A percentile compares a stretch with the other conserved stretches of the same genome.
Conservation (phyloP, 92 coral and sea anemone genomes). For the Phymanthus crucifer region DNA sequence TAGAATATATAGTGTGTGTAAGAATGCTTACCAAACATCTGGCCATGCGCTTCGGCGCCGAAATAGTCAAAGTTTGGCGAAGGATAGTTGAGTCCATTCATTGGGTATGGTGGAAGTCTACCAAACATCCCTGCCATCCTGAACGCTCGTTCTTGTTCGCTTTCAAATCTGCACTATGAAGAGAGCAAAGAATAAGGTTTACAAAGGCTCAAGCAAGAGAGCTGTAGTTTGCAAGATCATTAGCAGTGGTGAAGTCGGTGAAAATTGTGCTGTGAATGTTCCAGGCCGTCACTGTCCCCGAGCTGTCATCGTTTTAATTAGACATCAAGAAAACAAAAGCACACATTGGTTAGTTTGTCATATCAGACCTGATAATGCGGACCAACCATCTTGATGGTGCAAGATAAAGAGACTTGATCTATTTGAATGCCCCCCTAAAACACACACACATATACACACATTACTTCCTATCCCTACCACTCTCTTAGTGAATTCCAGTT, state of each 20-base stretch:
- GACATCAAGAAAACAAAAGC: conserved; percentile 48
- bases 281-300: conserved; percentile 44
- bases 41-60: conserved; percentile 74
- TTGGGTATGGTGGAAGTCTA: conserved; percentile 84
- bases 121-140: conserved; percentile 88
- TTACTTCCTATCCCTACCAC: conserved; percentile 17
- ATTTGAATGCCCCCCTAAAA: conserved; percentile 26
- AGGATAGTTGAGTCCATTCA: conserved; percentile 75
- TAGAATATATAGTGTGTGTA: not conserved
- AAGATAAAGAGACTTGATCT: conserved; percentile 39
- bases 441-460: conserved; percentile 6
- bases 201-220: not conserved
- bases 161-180: conserved; percentile 46
- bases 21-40: conserved; percentile 49
- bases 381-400: conserved; percentile 52
- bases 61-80: conserved; percentile 76
- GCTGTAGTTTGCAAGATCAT: conserved; percentile 19
- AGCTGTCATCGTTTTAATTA: conserved; percentile 55
- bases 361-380: conserved; percentile 49
- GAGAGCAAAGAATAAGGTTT: conserved; percentile 14
- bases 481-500: conserved; percentile 12
- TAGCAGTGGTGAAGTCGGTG: conserved; percentile 20
- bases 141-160: conserved; percentile 48
- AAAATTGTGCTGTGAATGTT: conserved; percentile 1
- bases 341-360: conserved; percentile 45